Conservation (phyloP, 2,888 invertebrate species). For the Acrobasis consociella region DNA sequence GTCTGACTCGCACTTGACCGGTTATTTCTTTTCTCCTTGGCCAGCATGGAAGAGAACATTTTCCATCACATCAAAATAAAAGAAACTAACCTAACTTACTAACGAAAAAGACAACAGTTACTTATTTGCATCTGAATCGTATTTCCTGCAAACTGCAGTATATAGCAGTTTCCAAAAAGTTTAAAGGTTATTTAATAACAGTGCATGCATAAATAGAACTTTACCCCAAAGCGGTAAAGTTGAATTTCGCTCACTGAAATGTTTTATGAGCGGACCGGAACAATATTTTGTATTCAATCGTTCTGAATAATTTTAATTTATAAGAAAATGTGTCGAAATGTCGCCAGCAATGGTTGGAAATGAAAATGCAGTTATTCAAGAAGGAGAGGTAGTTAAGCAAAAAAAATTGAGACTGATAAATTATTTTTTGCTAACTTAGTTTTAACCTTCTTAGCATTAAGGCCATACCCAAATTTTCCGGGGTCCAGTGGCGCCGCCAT, state of each 20-base stretch:
- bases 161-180: not conserved
- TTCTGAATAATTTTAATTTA: not conserved
- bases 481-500: no score
- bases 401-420: no score
- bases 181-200: not conserved
- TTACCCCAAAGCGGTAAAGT: not conserved
- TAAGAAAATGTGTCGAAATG: not conserved
- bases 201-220: not conserved
- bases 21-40: no score
- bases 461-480: no score
- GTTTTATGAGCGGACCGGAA: not conserved
- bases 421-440: no score
- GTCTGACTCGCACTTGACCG: no score
- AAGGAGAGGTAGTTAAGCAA: no score
- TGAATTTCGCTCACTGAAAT: not conserved
- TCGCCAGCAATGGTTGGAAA: not conserved
- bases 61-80: no score
- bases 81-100: not conserved
- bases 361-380: no score
- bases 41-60: no score
- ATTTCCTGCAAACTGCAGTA: not conserved
- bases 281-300: not conserved
- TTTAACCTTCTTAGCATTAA: no score
- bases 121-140: not conserved
- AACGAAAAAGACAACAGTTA: not conserved